A percentile compares a stretch with the other conserved stretches of the same genome.
Conservation (phyloP, 2,113 vertebrate genomes). For the Sardina pilchardus region DNA sequence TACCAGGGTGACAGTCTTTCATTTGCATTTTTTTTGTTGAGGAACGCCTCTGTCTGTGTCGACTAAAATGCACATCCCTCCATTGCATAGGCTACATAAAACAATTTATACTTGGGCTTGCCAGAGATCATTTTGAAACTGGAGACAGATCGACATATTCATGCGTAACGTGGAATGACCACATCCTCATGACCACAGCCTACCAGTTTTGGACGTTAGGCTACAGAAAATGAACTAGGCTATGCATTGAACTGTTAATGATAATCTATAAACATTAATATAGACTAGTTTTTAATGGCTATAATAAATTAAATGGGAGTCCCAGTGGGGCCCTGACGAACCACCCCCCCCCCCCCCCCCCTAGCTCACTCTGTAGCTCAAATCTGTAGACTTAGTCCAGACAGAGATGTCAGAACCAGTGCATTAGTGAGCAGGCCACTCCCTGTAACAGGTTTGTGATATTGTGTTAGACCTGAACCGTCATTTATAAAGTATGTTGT, state of each 20-base stretch:
- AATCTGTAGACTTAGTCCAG: too few species aligned
- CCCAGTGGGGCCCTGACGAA: neutral
- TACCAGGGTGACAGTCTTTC: constrained; percentile 13
- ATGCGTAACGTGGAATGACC: neutral
- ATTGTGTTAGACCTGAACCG: too few species aligned
- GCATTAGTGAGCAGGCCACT: too few species aligned
- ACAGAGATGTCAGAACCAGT: too few species aligned
- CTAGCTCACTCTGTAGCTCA: too few species aligned
- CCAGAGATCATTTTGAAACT: neutral
- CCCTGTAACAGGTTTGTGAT: too few species aligned
- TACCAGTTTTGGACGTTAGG: neutral
- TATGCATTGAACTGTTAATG: neutral
- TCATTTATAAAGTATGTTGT: too few species aligned
- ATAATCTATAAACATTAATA: neutral
- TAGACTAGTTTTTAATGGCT: neutral
- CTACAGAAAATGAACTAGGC: neutral
- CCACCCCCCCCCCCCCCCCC: too few species aligned
- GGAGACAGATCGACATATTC: neutral
- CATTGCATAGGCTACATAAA: neutral
- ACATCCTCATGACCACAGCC: neutral
- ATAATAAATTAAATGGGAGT: neutral
- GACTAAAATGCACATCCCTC: neutral
- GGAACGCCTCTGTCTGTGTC: constrained; percentile 2
- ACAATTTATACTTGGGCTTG: neutral
- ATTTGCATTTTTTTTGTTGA: constrained; percentile 18